phyloP scores from a whole-genome alignment of 2,797 vertebrate species.

The Poeciliopsis turneri region DNA sequence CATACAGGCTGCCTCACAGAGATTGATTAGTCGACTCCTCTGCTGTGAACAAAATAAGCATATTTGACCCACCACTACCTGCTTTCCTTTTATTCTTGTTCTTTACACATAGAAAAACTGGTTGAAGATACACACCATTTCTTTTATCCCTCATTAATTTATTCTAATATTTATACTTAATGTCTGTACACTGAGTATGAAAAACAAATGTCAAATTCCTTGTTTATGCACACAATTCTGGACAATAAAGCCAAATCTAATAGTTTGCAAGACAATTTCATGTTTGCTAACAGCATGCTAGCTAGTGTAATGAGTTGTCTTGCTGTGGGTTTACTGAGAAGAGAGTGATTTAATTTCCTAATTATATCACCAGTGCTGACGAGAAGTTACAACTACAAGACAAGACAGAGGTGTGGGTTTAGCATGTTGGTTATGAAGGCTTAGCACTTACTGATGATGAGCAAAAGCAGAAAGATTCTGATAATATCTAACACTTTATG shows the following conservation, averaged over 20 bases:
- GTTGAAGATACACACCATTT: background rate
- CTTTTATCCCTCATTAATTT: background rate
- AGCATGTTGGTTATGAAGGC: background rate
- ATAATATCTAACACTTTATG: background rate
- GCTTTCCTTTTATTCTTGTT: background rate
- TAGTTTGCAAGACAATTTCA: background rate
- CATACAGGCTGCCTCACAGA: background rate
- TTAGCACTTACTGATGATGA: background rate
- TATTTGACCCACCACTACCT: background rate
- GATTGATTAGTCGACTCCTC: background rate
- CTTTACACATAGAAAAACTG: background rate
- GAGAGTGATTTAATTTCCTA: background rate
- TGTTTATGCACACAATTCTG: background rate
- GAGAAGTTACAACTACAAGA: background rate
- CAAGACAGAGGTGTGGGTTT: background rate
- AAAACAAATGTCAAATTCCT: background rate
- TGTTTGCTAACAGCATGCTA: background rate
- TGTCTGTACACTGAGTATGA: background rate
- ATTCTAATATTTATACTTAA: background rate
- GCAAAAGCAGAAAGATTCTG: background rate
- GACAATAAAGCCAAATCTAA: background rate
- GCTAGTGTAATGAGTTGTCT: background rate
- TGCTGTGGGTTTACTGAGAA: background rate
- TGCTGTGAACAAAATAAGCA: background rate
- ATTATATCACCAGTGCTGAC: background rate